These are phyloP conservation scores for Lindbergichthys nudifrons DNA, from an alignment of 2,797 vertebrate species.

Conservation along the genomic window DNA sequence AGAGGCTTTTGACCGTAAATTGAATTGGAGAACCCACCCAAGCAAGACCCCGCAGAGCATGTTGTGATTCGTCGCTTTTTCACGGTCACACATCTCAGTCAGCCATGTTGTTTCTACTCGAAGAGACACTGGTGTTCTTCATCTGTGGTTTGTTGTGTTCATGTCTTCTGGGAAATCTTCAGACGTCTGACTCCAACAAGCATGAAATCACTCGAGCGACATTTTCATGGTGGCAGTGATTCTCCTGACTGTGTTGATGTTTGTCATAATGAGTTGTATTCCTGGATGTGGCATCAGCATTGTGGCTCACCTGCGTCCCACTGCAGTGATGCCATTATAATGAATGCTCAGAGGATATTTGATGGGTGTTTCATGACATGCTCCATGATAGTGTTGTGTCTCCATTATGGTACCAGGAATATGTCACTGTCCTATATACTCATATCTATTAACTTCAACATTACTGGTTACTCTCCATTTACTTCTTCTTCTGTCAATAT, in stretches of 20 bases:
- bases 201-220: conserved; percentile 36
- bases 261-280: conserved; percentile 6
- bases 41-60: background rate
- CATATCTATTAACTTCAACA: background rate
- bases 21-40: conserved; percentile 24
- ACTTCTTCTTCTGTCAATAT: background rate
- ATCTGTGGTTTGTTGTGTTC: conserved; percentile 2
- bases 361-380: conserved; percentile 1
- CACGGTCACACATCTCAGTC: conserved; percentile 6
- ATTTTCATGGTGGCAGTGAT: conserved; percentile 8
- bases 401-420: background rate
- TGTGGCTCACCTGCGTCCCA: background rate
- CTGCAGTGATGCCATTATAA: background rate
- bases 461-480: no score
- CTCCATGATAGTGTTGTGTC: background rate
- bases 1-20: background rate
- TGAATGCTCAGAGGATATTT: conserved; percentile 4
- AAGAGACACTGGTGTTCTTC: conserved; percentile 12
- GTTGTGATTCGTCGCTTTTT: conserved; percentile 12
- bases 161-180: conserved; percentile 15
- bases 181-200: conserved; percentile 9
- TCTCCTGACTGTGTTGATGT: conserved; percentile 13
- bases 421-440: background rate
- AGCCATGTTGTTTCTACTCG: background rate
- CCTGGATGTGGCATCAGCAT: background rate